phyloP scores from a whole-genome alignment of 2,113 vertebrate genomes.

The Cololabis saira region DNA sequence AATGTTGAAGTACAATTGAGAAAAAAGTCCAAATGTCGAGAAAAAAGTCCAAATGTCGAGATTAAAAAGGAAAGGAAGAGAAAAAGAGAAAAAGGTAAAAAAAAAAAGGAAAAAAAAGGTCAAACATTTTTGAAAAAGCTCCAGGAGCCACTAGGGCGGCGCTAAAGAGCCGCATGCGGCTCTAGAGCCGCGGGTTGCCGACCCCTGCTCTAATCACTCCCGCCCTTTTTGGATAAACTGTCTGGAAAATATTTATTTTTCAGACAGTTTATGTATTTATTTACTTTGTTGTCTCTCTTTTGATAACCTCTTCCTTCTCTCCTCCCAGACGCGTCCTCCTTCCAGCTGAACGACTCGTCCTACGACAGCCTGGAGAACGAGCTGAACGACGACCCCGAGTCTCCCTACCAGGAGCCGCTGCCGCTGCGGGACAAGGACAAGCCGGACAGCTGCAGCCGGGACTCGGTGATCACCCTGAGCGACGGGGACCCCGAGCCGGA shows the following conservation, averaged over 20 bases:
- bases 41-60: too few species aligned
- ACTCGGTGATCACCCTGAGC: slow-evolving; percentile 90
- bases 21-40: too few species aligned
- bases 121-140: too few species aligned
- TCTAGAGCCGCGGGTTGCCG: too few species aligned
- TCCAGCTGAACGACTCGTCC: slow-evolving; percentile 92
- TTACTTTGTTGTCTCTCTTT: neutral
- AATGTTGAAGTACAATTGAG: too few species aligned
- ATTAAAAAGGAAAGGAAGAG: too few species aligned
- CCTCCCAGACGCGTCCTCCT: slow-evolving; percentile 85
- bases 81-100: too few species aligned
- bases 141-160: too few species aligned
- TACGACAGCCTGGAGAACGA: slow-evolving; percentile 94
- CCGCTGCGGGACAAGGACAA: slow-evolving; percentile 77
- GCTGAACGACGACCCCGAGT: slow-evolving; percentile 88
- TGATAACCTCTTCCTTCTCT: neutral
- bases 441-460: slow-evolving; percentile 89
- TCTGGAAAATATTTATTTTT: neutral
- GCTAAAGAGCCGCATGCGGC: too few species aligned
- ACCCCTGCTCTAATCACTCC: too few species aligned
- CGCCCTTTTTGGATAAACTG: neutral
- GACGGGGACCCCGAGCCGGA: slow-evolving; percentile 85
- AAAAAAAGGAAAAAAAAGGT: too few species aligned
- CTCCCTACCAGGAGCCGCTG: slow-evolving; percentile 83
- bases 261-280: too few species aligned